These are phyloP conservation scores for Acanthosepion pharaonis DNA, from an alignment of 2,888 invertebrate species.

Conservation along the genomic window DNA sequence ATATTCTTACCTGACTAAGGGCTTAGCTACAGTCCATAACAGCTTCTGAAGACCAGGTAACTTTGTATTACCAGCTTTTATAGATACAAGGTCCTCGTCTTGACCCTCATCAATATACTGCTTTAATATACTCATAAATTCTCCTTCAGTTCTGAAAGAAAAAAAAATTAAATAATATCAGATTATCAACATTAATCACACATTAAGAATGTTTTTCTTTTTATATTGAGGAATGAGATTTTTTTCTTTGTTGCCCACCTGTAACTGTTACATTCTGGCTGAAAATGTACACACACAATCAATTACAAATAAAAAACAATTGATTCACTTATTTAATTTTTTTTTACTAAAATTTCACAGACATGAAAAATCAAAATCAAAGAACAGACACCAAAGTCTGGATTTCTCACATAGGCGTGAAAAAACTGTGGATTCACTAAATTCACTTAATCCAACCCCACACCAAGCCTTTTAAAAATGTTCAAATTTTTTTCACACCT, in stretches of 20 bases:
- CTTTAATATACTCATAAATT: conserved; percentile 66
- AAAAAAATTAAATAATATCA: conserved; percentile 39
- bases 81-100: conserved; percentile 62
- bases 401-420: no score
- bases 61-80: conserved; percentile 58
- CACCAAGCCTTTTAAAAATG: no score
- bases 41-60: conserved; percentile 66
- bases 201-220: not conserved
- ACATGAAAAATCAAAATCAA: no score
- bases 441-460: no score
- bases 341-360: no score
- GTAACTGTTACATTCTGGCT: no score
- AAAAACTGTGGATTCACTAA: no score
- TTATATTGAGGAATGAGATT: not conserved
- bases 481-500: no score
- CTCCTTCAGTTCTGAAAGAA: conserved; percentile 67
- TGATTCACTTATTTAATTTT: no score
- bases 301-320: no score
- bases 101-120: conserved; percentile 68
- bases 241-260: not conserved
- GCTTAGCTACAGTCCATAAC: conserved; percentile 63
- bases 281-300: no score
- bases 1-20: conserved; percentile 64
- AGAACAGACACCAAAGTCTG: no score
- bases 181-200: not conserved